phyloP scores from a whole-genome alignment of 2,113 vertebrate species.

The Irena cyanogastra region DNA sequence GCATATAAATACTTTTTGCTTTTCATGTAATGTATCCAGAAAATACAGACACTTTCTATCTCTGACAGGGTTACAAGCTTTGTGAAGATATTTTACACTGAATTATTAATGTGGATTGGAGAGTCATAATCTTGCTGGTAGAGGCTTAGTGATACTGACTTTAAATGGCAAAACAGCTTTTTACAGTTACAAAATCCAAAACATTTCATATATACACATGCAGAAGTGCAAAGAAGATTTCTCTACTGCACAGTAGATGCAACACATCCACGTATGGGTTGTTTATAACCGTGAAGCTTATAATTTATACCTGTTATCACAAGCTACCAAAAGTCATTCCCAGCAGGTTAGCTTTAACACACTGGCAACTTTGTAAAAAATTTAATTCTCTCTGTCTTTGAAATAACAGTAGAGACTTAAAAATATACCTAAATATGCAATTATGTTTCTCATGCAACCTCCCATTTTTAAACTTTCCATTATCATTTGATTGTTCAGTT shows the following conservation, averaged over 20 bases:
- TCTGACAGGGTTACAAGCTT: slow-evolving; percentile 1
- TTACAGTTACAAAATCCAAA: not conserved
- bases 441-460: not conserved
- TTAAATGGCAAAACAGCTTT: slow-evolving; percentile 10
- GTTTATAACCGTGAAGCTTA: slow-evolving; percentile 15
- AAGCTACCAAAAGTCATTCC: not conserved
- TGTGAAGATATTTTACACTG: slow-evolving; percentile 16
- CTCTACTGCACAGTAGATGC: not conserved
- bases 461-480: not conserved
- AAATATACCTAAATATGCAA: not conserved
- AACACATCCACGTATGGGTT: not conserved
- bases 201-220: not conserved
- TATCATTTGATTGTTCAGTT: not conserved
- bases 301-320: slow-evolving; percentile 21
- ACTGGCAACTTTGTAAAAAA: not conserved
- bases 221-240: not conserved
- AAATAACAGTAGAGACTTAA: not conserved
- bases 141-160: not conserved
- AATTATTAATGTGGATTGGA: slow-evolving; percentile 40
- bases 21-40: not conserved
- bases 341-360: not conserved
- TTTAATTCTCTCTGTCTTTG: not conserved
- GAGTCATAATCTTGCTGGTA: slow-evolving; percentile 6
- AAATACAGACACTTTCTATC: not conserved
- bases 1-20: not conserved